Evolutionary conservation across 2,888 invertebrate genomes (phyloP).

Genomic region (Periphyllus acericola): DNA sequence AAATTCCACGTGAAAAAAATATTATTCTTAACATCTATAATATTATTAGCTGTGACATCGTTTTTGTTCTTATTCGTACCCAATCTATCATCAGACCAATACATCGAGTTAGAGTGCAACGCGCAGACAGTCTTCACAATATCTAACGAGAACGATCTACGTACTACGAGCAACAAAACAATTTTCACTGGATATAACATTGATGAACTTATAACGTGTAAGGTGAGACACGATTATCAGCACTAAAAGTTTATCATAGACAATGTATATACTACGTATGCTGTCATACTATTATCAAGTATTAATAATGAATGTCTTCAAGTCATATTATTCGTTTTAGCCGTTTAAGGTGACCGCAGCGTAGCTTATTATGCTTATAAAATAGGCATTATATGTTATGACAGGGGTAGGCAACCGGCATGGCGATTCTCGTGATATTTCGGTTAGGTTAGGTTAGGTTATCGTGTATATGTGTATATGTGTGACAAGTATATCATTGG

Average conservation of each 20-base stretch:
- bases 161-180: neutral
- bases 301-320: too few species aligned
- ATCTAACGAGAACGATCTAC: neutral
- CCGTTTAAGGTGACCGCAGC: too few species aligned
- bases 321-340: too few species aligned
- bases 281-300: too few species aligned
- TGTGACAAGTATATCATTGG: too few species aligned
- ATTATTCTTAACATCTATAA: conserved; percentile 70
- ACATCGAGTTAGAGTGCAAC: neutral
- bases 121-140: neutral
- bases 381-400: too few species aligned
- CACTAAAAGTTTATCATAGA: neutral
- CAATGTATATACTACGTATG: too few species aligned
- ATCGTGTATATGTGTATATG: too few species aligned
- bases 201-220: conserved; percentile 11
- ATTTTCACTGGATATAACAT: neutral
- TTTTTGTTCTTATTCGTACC: conserved; percentile 41
- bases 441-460: too few species aligned
- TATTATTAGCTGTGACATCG: conserved; percentile 2
- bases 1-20: conserved; percentile 78
- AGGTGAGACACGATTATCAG: neutral
- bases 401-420: too few species aligned
- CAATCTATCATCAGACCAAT: neutral
- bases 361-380: too few species aligned
- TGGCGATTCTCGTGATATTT: too few species aligned